Percentiles rank a stretch among this genome's conserved stretches.
phyloP scores from a whole-genome alignment of 2,113 vertebrate genomes.

The Aptenodytes patagonicus region DNA sequence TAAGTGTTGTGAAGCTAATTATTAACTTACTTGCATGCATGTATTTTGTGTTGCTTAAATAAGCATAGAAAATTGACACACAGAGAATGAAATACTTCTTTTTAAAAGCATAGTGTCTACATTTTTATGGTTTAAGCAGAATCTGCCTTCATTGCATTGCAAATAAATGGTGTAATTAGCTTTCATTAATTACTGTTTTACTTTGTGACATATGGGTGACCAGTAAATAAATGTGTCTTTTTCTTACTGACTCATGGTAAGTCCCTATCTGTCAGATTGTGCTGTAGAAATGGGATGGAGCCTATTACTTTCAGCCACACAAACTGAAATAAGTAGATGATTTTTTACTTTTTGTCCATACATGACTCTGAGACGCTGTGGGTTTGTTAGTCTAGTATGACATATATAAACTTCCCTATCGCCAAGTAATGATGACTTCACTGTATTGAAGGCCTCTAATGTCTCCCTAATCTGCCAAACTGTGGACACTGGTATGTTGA shows the following conservation, averaged over 20 bases:
- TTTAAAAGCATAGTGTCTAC: not conserved
- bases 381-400: not conserved
- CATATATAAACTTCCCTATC: not conserved
- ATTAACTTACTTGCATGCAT: not conserved
- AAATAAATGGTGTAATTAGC: not conserved
- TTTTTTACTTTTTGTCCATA: not conserved
- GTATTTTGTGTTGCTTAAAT: not conserved
- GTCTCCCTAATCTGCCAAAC: not conserved
- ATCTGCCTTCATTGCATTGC: not conserved
- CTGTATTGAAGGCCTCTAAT: not conserved
- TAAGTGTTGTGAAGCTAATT: not conserved
- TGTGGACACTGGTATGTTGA: not conserved
- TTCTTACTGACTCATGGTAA: constrained; percentile 50
- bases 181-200: not conserved
- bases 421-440: not conserved
- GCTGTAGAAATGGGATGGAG: not conserved
- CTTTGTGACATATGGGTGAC: constrained; percentile 13
- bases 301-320: not conserved
- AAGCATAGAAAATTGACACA: not conserved
- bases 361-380: not conserved
- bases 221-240: constrained; percentile 71
- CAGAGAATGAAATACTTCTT: not conserved
- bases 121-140: not conserved
- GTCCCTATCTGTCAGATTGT: constrained; percentile 40
- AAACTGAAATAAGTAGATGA: constrained; percentile 33